These are phyloP conservation scores for Tanytarsus gracilentus DNA, from an alignment of 2,888 invertebrate genomes.

Conservation along the genomic window DNA sequence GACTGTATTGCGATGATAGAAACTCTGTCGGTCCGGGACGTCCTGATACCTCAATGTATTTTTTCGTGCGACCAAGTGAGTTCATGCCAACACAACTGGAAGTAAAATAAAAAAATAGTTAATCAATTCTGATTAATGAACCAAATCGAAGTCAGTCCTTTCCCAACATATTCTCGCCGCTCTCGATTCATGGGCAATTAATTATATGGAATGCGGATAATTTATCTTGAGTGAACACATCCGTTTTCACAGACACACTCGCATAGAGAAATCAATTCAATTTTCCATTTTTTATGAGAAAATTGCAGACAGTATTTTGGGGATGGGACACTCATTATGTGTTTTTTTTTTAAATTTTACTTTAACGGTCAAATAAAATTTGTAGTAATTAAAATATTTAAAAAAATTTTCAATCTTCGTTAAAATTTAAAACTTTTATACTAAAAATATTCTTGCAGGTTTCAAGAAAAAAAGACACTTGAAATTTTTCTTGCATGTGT, in stretches of 20 bases:
- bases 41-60: conserved; percentile 55
- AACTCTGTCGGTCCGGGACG: conserved; percentile 56
- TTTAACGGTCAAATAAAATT: too few species aligned
- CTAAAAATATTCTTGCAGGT: too few species aligned
- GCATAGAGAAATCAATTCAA: conserved; percentile 27
- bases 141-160: conserved; percentile 8
- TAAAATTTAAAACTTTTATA: too few species aligned
- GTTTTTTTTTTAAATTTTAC: too few species aligned
- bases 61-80: conserved; percentile 46
- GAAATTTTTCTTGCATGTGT: too few species aligned
- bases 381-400: too few species aligned
- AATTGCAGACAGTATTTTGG: neutral
- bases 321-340: too few species aligned
- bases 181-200: conserved; percentile 18
- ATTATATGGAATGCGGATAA: conserved; percentile 25
- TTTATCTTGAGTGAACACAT: conserved; percentile 16
- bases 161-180: neutral
- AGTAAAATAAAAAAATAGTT: conserved; percentile 18
- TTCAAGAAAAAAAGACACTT: too few species aligned
- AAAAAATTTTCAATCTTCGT: too few species aligned
- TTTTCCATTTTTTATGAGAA: conserved; percentile 13
- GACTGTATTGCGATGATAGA: conserved; percentile 51
- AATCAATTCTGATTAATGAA: conserved; percentile 28
- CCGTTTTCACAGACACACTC: too few species aligned
- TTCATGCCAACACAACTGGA: conserved; percentile 48